Evolutionary conservation across 2,113 vertebrate genomes (phyloP).

Genomic region (Potamarius usumacintae): DNA sequence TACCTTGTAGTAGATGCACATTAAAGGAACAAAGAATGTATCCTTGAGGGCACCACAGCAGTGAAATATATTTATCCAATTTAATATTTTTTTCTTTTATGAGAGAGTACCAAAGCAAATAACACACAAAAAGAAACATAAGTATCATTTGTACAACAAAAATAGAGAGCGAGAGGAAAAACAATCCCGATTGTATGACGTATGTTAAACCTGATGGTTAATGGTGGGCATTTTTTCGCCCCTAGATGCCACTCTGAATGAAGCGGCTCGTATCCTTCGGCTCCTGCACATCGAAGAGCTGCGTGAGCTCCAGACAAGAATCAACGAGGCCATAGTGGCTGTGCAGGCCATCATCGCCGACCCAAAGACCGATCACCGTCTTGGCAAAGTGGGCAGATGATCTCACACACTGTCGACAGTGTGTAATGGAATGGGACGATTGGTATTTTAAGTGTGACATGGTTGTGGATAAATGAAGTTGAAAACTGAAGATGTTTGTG

Average conservation of each 20-base stretch:
- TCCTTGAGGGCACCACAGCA: background rate
- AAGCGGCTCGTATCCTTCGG: slow-evolving; percentile 91
- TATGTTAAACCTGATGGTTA: background rate
- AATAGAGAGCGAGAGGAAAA: background rate
- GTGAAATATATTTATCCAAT: background rate
- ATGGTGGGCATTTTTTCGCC: background rate
- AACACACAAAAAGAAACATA: background rate
- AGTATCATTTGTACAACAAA: background rate
- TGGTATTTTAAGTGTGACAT: background rate
- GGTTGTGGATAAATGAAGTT: background rate
- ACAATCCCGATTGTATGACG: no score
- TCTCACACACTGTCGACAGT: background rate
- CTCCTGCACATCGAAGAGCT: slow-evolving; percentile 97
- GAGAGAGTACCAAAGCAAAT: background rate
- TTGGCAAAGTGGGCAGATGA: slow-evolving; percentile 98
- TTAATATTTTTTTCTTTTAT: background rate
- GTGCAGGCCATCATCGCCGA: slow-evolving; percentile 97
- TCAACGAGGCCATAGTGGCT: slow-evolving; percentile 96
- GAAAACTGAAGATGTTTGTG: background rate
- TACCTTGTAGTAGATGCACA: no score
- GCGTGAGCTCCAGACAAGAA: slow-evolving; percentile 92
- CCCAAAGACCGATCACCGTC: slow-evolving; percentile 96
- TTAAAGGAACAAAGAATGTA: no score
- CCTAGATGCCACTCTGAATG: slow-evolving; percentile 91
- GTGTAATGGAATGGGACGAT: background rate